phyloP scores from a whole-genome alignment of 1,140 invertebrate species.

The Drosophila ercepeae region DNA sequence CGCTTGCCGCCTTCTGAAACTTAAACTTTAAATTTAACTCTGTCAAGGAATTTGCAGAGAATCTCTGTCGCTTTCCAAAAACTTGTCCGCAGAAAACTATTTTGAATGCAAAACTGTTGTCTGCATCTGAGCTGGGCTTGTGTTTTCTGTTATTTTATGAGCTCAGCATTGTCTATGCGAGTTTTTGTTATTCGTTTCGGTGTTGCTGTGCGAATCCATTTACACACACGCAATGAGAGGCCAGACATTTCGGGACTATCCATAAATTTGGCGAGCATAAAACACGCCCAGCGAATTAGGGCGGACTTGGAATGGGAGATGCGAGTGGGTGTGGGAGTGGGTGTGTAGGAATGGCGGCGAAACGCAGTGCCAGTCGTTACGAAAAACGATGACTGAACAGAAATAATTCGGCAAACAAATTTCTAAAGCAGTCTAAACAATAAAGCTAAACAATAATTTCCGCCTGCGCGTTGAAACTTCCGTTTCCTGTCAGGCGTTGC shows the following conservation, averaged over 20 bases:
- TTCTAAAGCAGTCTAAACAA: conserved; percentile 80
- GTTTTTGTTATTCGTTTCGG: conserved; percentile 4
- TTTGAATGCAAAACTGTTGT: conserved; percentile 47
- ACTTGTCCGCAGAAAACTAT: conserved; percentile 28
- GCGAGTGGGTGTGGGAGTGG: not conserved
- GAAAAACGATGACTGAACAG: conserved; percentile 65
- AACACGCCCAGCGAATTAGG: conserved; percentile 69
- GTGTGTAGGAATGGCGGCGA: not conserved
- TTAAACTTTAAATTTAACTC: not conserved
- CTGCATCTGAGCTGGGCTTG: conserved; percentile 51
- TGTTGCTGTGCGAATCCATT: conserved; percentile 1
- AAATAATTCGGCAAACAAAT: conserved; percentile 79
- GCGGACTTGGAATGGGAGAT: conserved; percentile 5
- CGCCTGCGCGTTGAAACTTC: conserved; percentile 75
- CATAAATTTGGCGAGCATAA: conserved; percentile 62
- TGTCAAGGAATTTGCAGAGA: conserved; percentile 2
- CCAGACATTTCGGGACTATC: conserved; percentile 41
- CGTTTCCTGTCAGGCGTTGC: conserved; percentile 65
- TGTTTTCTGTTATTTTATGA: conserved; percentile 52
- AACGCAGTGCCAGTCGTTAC: conserved; percentile 19
- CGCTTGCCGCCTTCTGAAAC: not conserved
- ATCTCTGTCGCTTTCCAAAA: conserved; percentile 16
- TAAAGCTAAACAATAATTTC: conserved; percentile 81
- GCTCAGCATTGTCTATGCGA: conserved; percentile 20
- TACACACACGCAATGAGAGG: conserved; percentile 39